Conservation (phyloP, 2,797 vertebrate genomes). For the Acanthis flammea region DNA sequence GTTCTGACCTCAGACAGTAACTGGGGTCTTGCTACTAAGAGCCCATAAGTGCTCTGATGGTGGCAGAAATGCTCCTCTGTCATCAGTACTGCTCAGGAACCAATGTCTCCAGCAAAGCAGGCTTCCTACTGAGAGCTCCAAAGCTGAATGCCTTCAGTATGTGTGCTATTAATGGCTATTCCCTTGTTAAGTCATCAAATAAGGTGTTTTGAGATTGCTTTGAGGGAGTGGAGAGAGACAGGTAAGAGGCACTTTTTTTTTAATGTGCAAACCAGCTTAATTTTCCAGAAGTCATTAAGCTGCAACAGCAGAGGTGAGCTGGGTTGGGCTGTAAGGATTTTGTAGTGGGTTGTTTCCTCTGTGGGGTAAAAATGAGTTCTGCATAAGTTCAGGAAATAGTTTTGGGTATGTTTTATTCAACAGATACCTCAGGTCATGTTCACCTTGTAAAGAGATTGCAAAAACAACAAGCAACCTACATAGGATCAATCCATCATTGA, state of each 20-base stretch:
- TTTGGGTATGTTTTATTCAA: not conserved
- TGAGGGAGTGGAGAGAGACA: not conserved
- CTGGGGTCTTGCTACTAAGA: not conserved
- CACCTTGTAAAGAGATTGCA: not conserved
- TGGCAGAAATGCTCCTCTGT: not conserved
- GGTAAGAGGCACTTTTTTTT: not conserved
- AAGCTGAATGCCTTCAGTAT: not conserved
- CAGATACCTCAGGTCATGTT: not conserved
- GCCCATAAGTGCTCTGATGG: not conserved
- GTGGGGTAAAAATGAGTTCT: not conserved
- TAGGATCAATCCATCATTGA: not conserved
- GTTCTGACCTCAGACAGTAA: not conserved
- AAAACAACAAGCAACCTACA: not conserved
- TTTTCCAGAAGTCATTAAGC: not conserved
- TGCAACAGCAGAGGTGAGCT: not conserved
- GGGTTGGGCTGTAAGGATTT: not conserved
- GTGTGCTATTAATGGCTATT: not conserved
- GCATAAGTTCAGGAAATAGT: not conserved
- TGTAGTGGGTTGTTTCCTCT: not conserved
- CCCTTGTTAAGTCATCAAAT: not conserved
- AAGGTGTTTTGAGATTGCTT: not conserved
- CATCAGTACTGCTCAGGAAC: not conserved
- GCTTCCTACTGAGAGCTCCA: not conserved
- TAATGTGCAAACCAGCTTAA: not conserved
- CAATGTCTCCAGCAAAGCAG: not conserved